Base-by-base conservation (phyloP, 2,888 invertebrate genomes). In the Criorhina ranunculi region DNA sequence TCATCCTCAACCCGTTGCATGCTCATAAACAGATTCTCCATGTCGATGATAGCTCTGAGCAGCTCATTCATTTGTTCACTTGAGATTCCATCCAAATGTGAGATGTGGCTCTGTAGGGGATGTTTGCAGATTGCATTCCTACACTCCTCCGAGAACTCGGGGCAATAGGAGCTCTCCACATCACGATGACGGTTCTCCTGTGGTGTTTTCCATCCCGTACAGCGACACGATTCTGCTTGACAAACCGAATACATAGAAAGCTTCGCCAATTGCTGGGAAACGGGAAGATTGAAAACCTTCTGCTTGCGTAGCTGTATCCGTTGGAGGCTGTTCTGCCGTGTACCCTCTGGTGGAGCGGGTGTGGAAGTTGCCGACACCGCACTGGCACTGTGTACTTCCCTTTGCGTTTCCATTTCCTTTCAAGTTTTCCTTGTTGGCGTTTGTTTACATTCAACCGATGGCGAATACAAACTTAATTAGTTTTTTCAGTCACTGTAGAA, bases 21-120 rank as follows among this genome's bases (percentile, higher is more conserved):
- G 66, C 96, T 96, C 93, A 96, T 95, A 90, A 96, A 97, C 87
- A 98, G 95, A 89, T 97, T 97, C 90, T 98, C 98, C 4, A 98
- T 96, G 91, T 98, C 98, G 7, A 98, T 96, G 9, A 97, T 96
- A 89, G 97, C 97, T 1, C 96, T 95, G 0, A 98, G 93, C 15
- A 98, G 91, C 60, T 96, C 93, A 90, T 98, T 97, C 53, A 98
- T 93, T 88, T 97, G 96, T 1, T 95, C 94, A 60, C 96, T 95
- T 0, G 94, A 93, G 35, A 96, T 93, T 2, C 93, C 93, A 88
- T 95, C 94, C 49, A 98, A 92, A 88, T 98, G 97, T 0, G 95
- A 94, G 19, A 97, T 95, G 92, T 98, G 98, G 88, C 93, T 93
- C 89, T 96, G 96, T 86, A 97, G 92, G 15, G 94, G 92, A 90